Conservation (phyloP, 2,888 invertebrate species). For the Nomada fabriciana region DNA sequence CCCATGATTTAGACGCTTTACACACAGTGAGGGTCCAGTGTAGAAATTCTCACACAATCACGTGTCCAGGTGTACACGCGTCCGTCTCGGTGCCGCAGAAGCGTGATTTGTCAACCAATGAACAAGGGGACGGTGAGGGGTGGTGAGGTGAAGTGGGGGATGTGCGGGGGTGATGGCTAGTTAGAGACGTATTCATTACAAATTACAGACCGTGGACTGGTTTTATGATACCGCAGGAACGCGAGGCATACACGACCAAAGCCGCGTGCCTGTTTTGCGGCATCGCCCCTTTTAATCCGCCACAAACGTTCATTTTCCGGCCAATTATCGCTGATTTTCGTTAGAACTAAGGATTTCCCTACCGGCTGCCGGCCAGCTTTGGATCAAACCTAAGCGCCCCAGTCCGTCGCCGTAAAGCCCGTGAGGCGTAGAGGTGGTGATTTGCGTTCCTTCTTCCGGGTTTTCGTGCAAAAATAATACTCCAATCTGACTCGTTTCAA, state of each 20-base stretch:
- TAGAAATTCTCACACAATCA: conserved; percentile 50
- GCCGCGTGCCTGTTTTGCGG: conserved; percentile 61
- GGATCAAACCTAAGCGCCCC: conserved; percentile 39
- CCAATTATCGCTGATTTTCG: conserved; percentile 74
- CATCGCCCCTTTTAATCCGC: conserved; percentile 68
- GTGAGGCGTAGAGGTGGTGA: conserved; percentile 51
- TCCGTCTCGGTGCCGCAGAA: conserved; percentile 41
- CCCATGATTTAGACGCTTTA: conserved; percentile 60
- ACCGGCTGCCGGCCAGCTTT: conserved; percentile 8
- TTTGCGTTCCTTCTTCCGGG: conserved; percentile 52
- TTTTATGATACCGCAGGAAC: conserved; percentile 75
- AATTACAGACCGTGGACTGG: conserved; percentile 77
- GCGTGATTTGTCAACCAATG: conserved; percentile 68
- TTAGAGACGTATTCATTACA: conserved; percentile 82
- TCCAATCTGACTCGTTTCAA: neutral
- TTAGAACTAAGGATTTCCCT: conserved; percentile 51
- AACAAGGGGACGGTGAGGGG: neutral
- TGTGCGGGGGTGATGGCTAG: conserved; percentile 70
- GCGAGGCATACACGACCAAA: conserved; percentile 45
- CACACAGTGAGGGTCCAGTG: conserved; percentile 23
- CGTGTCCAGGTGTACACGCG: conserved; percentile 40
- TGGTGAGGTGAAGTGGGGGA: too few species aligned
- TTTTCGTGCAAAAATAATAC: conserved; percentile 15
- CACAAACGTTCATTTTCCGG: conserved; percentile 71
- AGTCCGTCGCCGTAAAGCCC: conserved; percentile 17